phyloP scores from a whole-genome alignment of 1,140 invertebrate genomes.

The Plodia interpunctella region DNA sequence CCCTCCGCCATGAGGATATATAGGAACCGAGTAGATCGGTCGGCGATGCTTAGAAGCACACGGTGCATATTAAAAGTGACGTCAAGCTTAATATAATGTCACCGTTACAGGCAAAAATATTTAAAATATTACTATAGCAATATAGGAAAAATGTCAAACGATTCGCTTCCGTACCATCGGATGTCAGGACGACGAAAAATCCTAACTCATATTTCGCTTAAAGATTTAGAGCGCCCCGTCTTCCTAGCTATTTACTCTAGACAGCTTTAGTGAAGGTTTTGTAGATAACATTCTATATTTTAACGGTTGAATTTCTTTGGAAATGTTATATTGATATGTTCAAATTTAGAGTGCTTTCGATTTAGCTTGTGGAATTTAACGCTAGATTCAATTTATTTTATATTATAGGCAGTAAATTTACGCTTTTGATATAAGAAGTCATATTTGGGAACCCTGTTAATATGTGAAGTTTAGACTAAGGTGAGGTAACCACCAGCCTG shows the following conservation, averaged over 20 bases:
- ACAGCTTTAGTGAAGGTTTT: neutral
- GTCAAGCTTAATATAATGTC: slow-evolving; percentile 1
- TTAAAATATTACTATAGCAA: slow-evolving; percentile 5
- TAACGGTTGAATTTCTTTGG: neutral
- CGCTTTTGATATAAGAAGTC: too few relatives aligned
- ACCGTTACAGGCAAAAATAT: slow-evolving; percentile 2
- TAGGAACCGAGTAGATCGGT: too few relatives aligned
- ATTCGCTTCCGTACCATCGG: slow-evolving; percentile 8
- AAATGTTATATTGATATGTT: neutral
- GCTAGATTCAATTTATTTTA: too few relatives aligned
- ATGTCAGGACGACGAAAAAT: slow-evolving; percentile 5
- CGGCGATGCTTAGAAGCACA: too few relatives aligned
- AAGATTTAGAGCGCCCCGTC: neutral
- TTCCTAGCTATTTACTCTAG: slow-evolving; percentile 1
- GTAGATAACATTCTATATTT: neutral
- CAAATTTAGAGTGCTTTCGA: neutral
- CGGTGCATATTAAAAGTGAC: neutral
- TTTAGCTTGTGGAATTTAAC: neutral
- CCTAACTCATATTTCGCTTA: slow-evolving; percentile 9
- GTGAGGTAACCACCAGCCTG: too few relatives aligned
- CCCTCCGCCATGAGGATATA: too few relatives aligned
- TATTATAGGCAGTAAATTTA: too few relatives aligned
- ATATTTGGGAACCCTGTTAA: too few relatives aligned
- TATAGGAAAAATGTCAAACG: slow-evolving; percentile 12
- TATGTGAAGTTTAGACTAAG: too few relatives aligned